phyloP scores from a whole-genome alignment of 2,797 vertebrate species.

The Ambastaia sidthimunki region DNA sequence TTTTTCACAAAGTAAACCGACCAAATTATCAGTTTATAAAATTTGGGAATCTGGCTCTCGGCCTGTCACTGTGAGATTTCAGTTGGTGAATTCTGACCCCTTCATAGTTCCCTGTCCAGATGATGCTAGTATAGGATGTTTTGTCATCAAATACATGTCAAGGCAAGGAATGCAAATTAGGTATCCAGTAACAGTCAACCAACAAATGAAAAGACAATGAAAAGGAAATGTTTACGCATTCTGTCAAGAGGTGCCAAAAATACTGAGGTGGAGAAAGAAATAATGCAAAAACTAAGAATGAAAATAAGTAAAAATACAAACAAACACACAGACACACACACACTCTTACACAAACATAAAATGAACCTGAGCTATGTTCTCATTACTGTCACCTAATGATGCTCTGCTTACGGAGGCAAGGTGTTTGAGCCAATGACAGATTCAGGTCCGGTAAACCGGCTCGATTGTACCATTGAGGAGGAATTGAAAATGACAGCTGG shows the following conservation, averaged over 20 bases:
- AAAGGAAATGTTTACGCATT: constrained; percentile 35
- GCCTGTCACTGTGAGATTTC: constrained; percentile 37
- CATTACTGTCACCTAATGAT: constrained; percentile 61
- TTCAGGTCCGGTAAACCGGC: constrained; percentile 58
- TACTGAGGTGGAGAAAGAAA: constrained; percentile 42
- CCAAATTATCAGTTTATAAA: background rate
- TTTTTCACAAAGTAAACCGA: background rate
- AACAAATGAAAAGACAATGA: constrained; percentile 37
- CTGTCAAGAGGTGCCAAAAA: constrained; percentile 47
- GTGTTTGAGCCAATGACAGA: constrained; percentile 57
- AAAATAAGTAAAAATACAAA: constrained; percentile 24
- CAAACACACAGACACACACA: background rate
- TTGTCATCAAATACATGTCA: constrained; percentile 48
- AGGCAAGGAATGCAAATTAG: constrained; percentile 47
- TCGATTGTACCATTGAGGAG: constrained; percentile 49
- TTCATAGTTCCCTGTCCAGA: constrained; percentile 27
- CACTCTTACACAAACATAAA: constrained; percentile 26
- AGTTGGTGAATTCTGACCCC: constrained; percentile 16
- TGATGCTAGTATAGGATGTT: constrained; percentile 51
- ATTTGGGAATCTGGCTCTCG: constrained; percentile 10
- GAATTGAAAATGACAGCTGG: constrained; percentile 57
- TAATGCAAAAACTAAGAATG: constrained; percentile 2
- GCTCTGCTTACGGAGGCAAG: constrained; percentile 50
- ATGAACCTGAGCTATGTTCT: constrained; percentile 50
- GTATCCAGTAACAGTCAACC: constrained; percentile 43